These are phyloP conservation scores for Horisme vitalbata DNA, from an alignment of 2,888 invertebrate genomes.

Conservation along the genomic window DNA sequence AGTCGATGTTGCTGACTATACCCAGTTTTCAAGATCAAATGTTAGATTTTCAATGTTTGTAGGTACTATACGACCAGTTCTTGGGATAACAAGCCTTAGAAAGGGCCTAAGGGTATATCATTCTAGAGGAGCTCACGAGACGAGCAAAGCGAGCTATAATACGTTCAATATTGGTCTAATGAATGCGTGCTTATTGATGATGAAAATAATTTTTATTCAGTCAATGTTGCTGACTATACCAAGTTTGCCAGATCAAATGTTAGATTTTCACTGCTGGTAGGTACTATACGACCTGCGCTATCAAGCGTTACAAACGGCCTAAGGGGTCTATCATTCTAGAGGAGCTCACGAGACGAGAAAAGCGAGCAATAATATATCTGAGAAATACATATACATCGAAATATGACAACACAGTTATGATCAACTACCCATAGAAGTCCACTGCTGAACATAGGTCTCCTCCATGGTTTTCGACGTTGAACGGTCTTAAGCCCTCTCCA, in stretches of 20 bases:
- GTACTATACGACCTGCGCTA: not conserved
- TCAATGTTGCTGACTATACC: too few relatives aligned
- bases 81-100: not conserved
- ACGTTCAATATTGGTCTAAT: too few relatives aligned
- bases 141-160: slow-evolving; percentile 45
- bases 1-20: too few relatives aligned
- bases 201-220: too few relatives aligned
- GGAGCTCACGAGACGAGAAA: slow-evolving; percentile 34
- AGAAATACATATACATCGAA: slow-evolving; percentile 42
- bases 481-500: too few relatives aligned
- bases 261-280: not conserved
- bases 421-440: too few relatives aligned
- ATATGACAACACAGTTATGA: not conserved
- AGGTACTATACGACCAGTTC: not conserved
- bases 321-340: slow-evolving; percentile 33
- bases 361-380: slow-evolving; percentile 48
- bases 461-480: too few relatives aligned
- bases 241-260: too few relatives aligned
- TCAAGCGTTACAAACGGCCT: not conserved
- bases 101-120: slow-evolving; percentile 16
- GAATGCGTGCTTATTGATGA: too few relatives aligned
- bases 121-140: slow-evolving; percentile 36
- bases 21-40: too few relatives aligned
- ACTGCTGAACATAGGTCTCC: too few relatives aligned
- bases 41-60: too few relatives aligned